Conservation (phyloP, 2,113 vertebrate genomes). For the Caloenas nicobarica region DNA sequence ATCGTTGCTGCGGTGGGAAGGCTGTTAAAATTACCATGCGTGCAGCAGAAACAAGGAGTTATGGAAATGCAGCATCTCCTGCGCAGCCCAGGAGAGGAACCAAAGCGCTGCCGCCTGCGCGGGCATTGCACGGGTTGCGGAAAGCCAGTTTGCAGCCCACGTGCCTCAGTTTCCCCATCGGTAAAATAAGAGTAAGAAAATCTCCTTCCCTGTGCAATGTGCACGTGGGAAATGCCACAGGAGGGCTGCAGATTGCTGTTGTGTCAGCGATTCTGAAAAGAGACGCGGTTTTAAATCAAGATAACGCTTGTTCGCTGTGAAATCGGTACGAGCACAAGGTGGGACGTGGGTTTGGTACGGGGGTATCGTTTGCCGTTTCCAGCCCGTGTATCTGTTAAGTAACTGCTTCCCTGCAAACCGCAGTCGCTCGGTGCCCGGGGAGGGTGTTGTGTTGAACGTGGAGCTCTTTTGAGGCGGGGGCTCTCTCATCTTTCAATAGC, state of each 20-base stretch:
- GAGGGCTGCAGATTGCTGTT: neutral
- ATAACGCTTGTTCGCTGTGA: rapidly evolving
- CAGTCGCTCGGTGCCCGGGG: rapidly evolving
- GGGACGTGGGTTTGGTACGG: rapidly evolving
- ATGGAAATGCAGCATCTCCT: neutral
- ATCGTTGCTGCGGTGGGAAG: neutral
- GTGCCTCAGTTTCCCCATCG: neutral
- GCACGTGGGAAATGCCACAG: rapidly evolving
- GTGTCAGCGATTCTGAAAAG: neutral
- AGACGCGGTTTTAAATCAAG: neutral
- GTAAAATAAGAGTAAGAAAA: neutral
- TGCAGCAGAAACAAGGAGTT: neutral
- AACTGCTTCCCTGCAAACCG: neutral
- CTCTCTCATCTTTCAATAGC: neutral
- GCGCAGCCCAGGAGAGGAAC: neutral
- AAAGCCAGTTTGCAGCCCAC: rapidly evolving
- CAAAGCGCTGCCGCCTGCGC: rapidly evolving
- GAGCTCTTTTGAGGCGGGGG: neutral
- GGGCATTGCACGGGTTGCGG: rapidly evolving
- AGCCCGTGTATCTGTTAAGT: rapidly evolving
- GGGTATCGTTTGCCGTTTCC: neutral
- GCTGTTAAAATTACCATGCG: rapidly evolving
- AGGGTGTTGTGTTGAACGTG: neutral
- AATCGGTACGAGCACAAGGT: rapidly evolving
- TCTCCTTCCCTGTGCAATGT: neutral